These are phyloP conservation scores for Pseudopipra pipra DNA, from an alignment of 2,113 vertebrate genomes.

Conservation along the genomic window DNA sequence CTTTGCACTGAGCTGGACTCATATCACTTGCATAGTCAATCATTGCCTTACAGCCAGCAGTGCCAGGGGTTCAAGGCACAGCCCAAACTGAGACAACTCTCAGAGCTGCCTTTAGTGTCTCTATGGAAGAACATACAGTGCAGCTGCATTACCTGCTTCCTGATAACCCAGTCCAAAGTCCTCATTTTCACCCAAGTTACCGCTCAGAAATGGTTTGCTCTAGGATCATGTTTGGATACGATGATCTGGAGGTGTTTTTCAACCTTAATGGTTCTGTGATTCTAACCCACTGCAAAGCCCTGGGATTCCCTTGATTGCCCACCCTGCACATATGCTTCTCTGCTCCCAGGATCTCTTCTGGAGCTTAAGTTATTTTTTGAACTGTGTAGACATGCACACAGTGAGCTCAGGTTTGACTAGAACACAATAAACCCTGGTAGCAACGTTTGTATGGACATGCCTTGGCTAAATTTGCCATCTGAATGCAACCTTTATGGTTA, in stretches of 20 bases:
- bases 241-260: not conserved
- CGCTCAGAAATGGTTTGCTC: not conserved
- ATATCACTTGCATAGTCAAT: not conserved
- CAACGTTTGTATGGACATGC: not conserved
- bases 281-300: not conserved
- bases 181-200: not conserved
- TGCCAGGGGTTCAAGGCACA: not conserved
- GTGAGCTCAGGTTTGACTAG: not conserved
- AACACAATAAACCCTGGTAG: not conserved
- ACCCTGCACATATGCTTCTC: not conserved
- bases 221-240: not conserved
- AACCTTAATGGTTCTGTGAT: not conserved
- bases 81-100: not conserved
- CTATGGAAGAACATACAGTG: accelerated
- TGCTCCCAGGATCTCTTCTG: not conserved
- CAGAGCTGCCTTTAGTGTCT: not conserved
- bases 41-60: not conserved
- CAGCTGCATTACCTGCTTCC: not conserved
- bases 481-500: not conserved
- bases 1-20: not conserved
- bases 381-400: not conserved
- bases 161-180: not conserved
- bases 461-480: not conserved
- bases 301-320: not conserved
- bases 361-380: not conserved